Percentiles rank a stretch among this genome's conserved stretches.
Evolutionary conservation across 2,113 vertebrate genomes (phyloP).

Genomic region (Gymnarchus niloticus): DNA sequence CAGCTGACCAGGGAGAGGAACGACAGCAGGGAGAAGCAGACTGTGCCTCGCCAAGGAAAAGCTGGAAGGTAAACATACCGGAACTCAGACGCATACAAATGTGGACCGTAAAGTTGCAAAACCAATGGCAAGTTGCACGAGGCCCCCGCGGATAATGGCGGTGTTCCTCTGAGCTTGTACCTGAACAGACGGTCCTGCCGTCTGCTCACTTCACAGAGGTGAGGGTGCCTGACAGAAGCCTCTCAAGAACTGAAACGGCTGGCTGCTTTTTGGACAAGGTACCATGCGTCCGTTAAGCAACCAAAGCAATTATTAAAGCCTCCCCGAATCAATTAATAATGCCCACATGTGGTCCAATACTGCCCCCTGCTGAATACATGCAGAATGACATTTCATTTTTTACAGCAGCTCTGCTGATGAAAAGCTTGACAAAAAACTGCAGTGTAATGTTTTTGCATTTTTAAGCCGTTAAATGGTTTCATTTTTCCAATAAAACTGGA

Average conservation of each 20-base stretch:
- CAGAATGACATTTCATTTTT: slow-evolving; percentile 3
- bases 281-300: neutral
- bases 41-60: no score
- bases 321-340: slow-evolving; percentile 4
- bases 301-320: slow-evolving; percentile 6
- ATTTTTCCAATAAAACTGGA: no score
- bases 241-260: slow-evolving; percentile 6
- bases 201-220: slow-evolving; percentile 1
- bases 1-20: neutral
- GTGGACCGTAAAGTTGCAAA: neutral
- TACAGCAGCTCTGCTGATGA: neutral
- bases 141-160: neutral
- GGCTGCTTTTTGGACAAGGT: neutral
- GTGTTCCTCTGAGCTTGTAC: neutral
- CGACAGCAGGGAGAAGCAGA: neutral
- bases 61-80: neutral
- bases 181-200: slow-evolving; percentile 15
- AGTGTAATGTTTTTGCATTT: no score
- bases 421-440: no score
- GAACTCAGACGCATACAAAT: neutral
- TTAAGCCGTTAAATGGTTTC: no score
- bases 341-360: slow-evolving; percentile 20
- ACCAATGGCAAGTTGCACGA: neutral
- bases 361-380: slow-evolving; percentile 30
- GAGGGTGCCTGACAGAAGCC: neutral